phyloP scores from a whole-genome alignment of 2,797 vertebrate species.

The Phalanger gymnotis region DNA sequence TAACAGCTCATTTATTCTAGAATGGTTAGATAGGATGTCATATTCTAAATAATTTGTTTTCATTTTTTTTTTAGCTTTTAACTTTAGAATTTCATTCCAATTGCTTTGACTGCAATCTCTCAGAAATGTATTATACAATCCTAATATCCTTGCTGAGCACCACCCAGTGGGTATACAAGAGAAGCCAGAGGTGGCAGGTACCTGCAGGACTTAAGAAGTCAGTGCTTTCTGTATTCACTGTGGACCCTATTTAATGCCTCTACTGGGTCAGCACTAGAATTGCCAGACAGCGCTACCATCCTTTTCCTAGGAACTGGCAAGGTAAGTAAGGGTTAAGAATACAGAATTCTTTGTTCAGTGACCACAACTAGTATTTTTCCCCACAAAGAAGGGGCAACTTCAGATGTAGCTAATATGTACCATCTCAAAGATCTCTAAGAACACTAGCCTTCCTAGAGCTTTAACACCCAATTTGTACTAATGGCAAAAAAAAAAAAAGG shows the following conservation, averaged over 20 bases:
- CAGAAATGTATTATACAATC: neutral
- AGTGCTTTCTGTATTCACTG: neutral
- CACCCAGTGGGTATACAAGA: neutral
- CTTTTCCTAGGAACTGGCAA: neutral
- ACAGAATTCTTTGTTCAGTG: slow-evolving; percentile 46
- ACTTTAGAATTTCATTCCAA: neutral
- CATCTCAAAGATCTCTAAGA: neutral
- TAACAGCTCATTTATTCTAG: neutral
- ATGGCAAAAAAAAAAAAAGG: neutral
- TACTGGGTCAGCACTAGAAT: slow-evolving; percentile 10
- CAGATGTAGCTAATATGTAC: slow-evolving; percentile 3
- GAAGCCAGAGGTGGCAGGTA: neutral
- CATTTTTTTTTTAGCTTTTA: slow-evolving; percentile 6
- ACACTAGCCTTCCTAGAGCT: slow-evolving; percentile 6
- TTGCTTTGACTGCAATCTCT: neutral
- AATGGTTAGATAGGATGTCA: neutral
- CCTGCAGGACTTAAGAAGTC: neutral
- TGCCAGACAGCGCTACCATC: neutral
- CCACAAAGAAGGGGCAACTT: neutral
- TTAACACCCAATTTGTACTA: slow-evolving; percentile 40
- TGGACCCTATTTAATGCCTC: neutral
- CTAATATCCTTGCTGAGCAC: neutral
- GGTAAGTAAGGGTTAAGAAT: slow-evolving; percentile 25
- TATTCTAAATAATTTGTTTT: slow-evolving; percentile 22
- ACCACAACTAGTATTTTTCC: neutral